These are phyloP conservation scores for Sepiola atlantica DNA, from an alignment of 2,888 invertebrate genomes.

Conservation along the genomic window DNA sequence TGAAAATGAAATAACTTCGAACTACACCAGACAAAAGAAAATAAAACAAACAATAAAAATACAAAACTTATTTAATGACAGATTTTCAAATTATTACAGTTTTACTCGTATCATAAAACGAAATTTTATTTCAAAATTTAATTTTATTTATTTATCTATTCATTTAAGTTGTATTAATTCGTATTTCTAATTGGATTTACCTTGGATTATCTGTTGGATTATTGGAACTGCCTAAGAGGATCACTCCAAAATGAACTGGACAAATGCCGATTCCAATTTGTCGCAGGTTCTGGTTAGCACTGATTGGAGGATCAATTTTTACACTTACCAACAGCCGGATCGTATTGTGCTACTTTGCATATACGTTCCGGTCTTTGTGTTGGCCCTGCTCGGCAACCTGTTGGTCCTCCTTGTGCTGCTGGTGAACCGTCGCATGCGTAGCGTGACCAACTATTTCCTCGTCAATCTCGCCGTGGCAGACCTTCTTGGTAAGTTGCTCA, in stretches of 20 bases:
- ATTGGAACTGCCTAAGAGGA: neutral
- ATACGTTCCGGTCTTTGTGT: slow-evolving; percentile 63
- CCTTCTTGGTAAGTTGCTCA: slow-evolving; percentile 62
- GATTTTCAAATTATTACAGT: neutral
- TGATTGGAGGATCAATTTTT: slow-evolving; percentile 35
- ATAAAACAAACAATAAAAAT: neutral
- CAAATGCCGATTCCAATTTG: neutral
- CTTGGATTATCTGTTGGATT: neutral
- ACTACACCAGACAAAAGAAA: neutral
- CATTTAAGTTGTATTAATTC: neutral
- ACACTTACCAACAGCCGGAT: slow-evolving; percentile 49
- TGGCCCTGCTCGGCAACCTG: slow-evolving; percentile 66
- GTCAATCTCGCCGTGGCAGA: slow-evolving; percentile 69
- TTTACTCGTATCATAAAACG: neutral
- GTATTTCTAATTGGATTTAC: slow-evolving; percentile 11
- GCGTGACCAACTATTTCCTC: slow-evolving; percentile 67
- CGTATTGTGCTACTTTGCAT: slow-evolving; percentile 61
- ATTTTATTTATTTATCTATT: neutral
- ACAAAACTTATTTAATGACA: neutral
- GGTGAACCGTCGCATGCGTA: slow-evolving; percentile 60
- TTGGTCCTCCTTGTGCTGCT: slow-evolving; percentile 65
- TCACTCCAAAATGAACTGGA: neutral
- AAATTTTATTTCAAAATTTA: neutral
- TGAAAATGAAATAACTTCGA: neutral
- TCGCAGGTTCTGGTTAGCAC: neutral